A percentile compares a stretch with the other conserved stretches of the same genome.
phyloP scores from a whole-genome alignment of 2,888 invertebrate species.

The Clistopyga incitator region DNA sequence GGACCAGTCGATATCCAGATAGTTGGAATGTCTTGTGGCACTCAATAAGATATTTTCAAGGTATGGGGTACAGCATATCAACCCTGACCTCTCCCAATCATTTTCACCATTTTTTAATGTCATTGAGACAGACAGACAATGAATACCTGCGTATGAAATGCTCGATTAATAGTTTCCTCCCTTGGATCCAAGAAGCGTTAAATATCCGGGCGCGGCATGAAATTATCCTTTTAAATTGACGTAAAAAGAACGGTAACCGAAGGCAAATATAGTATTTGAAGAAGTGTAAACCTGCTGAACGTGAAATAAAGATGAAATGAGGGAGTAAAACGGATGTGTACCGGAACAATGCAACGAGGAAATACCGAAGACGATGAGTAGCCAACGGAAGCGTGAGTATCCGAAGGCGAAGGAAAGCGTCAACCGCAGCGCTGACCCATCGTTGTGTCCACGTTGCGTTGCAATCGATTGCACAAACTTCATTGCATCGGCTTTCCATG shows the following conservation, averaged over 20 bases:
- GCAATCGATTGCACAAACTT: constrained; percentile 15
- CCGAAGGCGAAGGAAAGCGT: constrained; percentile 1
- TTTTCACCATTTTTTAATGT: no score
- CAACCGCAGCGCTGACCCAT: constrained; percentile 31
- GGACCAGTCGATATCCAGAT: no score
- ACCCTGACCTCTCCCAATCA: no score
- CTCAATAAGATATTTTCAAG: no score
- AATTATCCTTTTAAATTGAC: not conserved
- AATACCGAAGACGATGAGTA: constrained; percentile 1
- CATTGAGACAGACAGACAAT: no score
- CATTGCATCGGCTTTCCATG: not conserved
- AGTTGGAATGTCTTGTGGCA: no score
- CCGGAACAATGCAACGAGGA: constrained; percentile 15
- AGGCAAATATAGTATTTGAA: not conserved
- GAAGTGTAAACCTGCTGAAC: not conserved
- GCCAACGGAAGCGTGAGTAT: not conserved
- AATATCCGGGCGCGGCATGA: not conserved
- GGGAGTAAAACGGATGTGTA: not conserved
- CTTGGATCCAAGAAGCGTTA: not conserved
- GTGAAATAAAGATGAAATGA: not conserved
- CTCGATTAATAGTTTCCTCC: no score
- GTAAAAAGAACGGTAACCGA: not conserved
- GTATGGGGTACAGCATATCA: no score
- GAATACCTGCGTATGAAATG: no score
- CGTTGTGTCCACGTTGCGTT: not conserved